Base-by-base conservation (phyloP, 2,113 vertebrate species). In the Athene noctua region DNA sequence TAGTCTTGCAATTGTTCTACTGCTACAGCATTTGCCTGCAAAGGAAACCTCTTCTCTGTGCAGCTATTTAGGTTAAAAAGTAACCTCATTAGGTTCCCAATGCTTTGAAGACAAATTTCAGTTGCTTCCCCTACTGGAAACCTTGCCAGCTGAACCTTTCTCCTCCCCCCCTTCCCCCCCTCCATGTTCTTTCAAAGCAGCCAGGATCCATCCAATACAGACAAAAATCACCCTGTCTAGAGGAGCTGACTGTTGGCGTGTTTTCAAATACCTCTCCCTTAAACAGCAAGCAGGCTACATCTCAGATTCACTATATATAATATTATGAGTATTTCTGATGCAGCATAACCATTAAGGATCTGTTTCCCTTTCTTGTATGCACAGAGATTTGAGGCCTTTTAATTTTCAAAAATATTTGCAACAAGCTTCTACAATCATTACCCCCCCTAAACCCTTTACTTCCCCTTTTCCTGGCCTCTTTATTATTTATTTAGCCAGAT, bases 401-500 rank as follows among this genome's bases (percentile, higher is more conserved):
- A 79, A 92, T 96, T 47, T 86, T 65, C 78, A 81, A 77, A 94
- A 91, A 79, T 74, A 62, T 91, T 96, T 90, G 70, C 84, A 92
- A 92, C 0, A 13, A 96, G 84, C 55, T 92, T 93, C 90, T 44
- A 81, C 73, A 95, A 86, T 75, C 84, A 87, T 86, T 90, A 86
- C 90, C 81, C 87, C 86, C 54, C 90, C 87, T 29, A 93, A 94
- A 83, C 80, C 71, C 82, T 92, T 96, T 92, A 94, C 89, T 92
- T 96, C 95, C 92, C 94, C 93, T 96, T 75, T 96, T 95, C 96
- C 97, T 96, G 94, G 96, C 96, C 92, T 96, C 95, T 94, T 97
- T 97, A 95, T 97, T 98, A 98, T 98, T 98, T 98, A 97, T 97
- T 97, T 97, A 97, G 97, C 74, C 89, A 98, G 97, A 98, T 98